Base-by-base conservation (phyloP, 2,888 invertebrate genomes). In the Acanthosepion pharaonis region DNA sequence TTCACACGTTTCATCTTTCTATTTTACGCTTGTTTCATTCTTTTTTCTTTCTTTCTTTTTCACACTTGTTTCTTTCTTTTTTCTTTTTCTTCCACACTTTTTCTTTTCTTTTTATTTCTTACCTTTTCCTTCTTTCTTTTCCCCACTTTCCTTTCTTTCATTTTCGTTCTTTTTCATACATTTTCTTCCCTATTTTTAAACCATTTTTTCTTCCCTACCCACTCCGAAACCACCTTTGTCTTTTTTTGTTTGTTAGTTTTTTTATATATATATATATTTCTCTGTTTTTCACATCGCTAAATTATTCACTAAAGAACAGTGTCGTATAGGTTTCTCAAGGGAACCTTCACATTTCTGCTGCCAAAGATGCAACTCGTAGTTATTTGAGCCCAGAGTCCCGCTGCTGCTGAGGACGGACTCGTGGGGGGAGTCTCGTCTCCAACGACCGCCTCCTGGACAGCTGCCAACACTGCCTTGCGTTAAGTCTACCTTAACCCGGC, bases 301-400 rank as follows among this genome's bases (percentile, higher is more conserved):
- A 93, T 51, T 93, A 93, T 93, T 93, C 23, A 25, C n/a, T 93
- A 93, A 53, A 93, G 49, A n/a, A n/a, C 53, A 49, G 28, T 93
- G 15, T 53, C 53, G 93, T 93, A n/a, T 33, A 51, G 93, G 49
- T 28, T 51, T 42, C 42, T 93, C 93, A 93, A 93, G 53, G 33
- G n/a, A 53, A 93, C 93, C n/a, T 8, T 53, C 93, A 53, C n/a
- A 53, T 15, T 93, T 53, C 20, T 51, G 93, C 28, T 93, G 93
- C 93, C 93, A 93, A 93, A 93, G 53, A 53, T 53, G 49, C 25
- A 93, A 53, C 53, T 93, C 93, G 49, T 93, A 93, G 48, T 93
- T 93, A 53, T 93, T 93, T 53, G 49, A 53, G 28, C 51, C 49
- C 48, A 53, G n/a, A 15, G 78, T 33, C n/a, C 78, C 78, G 4